Evolutionary conservation across 2,888 invertebrate genomes (phyloP).

Genomic region (Ophion ellenae): DNA sequence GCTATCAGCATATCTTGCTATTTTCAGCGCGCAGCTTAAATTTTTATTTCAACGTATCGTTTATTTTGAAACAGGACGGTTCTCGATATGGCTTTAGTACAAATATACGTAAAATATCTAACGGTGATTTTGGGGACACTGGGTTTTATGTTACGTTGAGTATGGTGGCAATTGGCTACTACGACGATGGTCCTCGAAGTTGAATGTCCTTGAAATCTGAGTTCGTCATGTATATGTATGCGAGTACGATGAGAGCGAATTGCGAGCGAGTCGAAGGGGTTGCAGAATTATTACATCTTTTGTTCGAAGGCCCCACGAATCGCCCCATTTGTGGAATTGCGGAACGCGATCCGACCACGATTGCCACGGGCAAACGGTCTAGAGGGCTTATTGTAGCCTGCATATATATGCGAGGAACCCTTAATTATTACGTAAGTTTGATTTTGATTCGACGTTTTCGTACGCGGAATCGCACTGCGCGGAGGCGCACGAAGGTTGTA

Average conservation of each 20-base stretch:
- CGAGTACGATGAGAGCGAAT: conserved; percentile 61
- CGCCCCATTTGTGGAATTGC: conserved; percentile 83
- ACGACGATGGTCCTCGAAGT: too few relatives aligned
- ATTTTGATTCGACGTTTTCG: conserved; percentile 28
- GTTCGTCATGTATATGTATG: background rate
- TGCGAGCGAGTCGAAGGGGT: conserved; percentile 72
- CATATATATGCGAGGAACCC: conserved; percentile 10
- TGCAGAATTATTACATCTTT: conserved; percentile 83
- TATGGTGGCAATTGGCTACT: too few relatives aligned
- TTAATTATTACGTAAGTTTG: conserved; percentile 54
- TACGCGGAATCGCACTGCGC: background rate
- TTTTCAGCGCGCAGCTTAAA: too few relatives aligned
- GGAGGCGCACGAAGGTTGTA: too few relatives aligned
- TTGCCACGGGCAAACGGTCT: conserved; percentile 76
- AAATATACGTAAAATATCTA: too few relatives aligned
- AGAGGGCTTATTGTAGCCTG: conserved; percentile 44
- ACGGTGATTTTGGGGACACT: too few relatives aligned
- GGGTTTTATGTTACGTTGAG: too few relatives aligned
- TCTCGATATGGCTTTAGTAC: too few relatives aligned
- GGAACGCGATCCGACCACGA: conserved; percentile 81
- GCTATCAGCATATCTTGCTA: too few relatives aligned
- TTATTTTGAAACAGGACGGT: too few relatives aligned
- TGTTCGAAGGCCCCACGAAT: conserved; percentile 80
- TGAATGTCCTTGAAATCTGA: too few relatives aligned
- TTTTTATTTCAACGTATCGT: too few relatives aligned